Evolutionary conservation across 1,140 invertebrate species (phyloP), one percentile per base, ranked within the genome.

Genomic region (Leptopilina clavipes): DNA sequence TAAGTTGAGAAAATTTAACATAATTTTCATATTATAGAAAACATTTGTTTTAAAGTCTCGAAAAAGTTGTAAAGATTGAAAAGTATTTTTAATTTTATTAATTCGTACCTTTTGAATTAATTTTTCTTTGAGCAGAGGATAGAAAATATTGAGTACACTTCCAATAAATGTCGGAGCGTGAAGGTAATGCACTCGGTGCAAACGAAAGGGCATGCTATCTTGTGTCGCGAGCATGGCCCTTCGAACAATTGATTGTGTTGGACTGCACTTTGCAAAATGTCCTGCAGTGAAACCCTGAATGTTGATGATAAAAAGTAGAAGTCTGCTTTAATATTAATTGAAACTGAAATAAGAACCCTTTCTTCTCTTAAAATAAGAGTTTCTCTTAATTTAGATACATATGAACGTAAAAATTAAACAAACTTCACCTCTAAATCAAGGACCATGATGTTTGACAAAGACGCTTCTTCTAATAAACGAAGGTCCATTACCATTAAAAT

Each of bases 401-500:
- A n/a, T n/a, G n/a, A n/a, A n/a, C n/a, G n/a, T n/a, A n/a, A n/a
- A n/a, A n/a, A n/a, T n/a, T n/a, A 11, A 44, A 48, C 14, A 48
- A 18, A n/a, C 37, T 11, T 84, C 84, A 91, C 90, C 85, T 91
- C 77, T 8, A 90, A 80, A 84, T 91, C 90, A 3, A 90, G 72
- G 17, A 91, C 72, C 86, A 90, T 89, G 6, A 90, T 81, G 76
- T 91, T 91, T 1, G 89, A 89, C 8, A 90, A 78, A 74, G 86
- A 89, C 19, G 81, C 54, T 79, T 91, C 90, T 43, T 90, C 89
- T 12, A 84, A 75, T 12, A 91, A 72, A 72, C 89, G 83, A 56
- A 82, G 78, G 52, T 91, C 90, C 79, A 89, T 79, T 48, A 89
- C 81, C 89, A 91, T 91, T n/a, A 91, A 77, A 14, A 90, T 80